These are phyloP conservation scores for Caenorhabditis afra DNA, from an alignment of 2,888 invertebrate genomes.

Conservation along the genomic window DNA sequence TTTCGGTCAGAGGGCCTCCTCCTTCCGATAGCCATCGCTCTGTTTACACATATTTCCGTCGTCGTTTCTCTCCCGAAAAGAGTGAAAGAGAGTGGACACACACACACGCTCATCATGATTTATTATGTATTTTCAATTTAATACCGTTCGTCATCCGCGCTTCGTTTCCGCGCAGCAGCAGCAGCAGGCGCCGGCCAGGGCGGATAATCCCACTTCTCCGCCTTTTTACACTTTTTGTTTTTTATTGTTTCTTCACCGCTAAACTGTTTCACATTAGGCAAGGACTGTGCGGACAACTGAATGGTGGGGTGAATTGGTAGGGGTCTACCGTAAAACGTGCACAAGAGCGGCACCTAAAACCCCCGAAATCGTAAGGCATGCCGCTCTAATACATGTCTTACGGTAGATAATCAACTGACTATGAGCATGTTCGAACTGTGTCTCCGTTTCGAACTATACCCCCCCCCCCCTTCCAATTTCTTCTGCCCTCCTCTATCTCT, in stretches of 20 bases:
- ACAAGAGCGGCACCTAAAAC: no score
- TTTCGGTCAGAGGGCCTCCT: background rate
- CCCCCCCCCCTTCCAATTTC: slow-evolving; percentile 4
- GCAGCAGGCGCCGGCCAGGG: background rate
- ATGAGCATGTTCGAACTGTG: no score
- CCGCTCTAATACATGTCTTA: no score
- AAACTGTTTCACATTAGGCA: no score
- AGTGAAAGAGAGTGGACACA: background rate
- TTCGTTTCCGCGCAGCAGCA: background rate
- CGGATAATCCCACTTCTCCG: slow-evolving; percentile 30
- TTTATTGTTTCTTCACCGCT: no score
- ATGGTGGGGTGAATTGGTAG: no score
- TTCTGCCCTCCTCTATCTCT: no score
- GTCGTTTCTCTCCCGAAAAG: slow-evolving; percentile 15
- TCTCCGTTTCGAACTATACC: background rate
- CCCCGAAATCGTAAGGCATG: no score
- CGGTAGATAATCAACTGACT: no score
- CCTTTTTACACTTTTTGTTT: slow-evolving; percentile 27
- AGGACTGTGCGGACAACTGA: no score
- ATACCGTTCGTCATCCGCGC: slow-evolving; percentile 43
- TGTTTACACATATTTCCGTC: slow-evolving; percentile 48
- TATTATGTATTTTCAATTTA: slow-evolving; percentile 57
- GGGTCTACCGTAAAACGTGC: no score
- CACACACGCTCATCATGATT: slow-evolving; percentile 52
- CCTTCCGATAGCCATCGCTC: slow-evolving; percentile 33